Conservation (phyloP, 1,140 invertebrate species). For the Aradophagus sp. region DNA sequence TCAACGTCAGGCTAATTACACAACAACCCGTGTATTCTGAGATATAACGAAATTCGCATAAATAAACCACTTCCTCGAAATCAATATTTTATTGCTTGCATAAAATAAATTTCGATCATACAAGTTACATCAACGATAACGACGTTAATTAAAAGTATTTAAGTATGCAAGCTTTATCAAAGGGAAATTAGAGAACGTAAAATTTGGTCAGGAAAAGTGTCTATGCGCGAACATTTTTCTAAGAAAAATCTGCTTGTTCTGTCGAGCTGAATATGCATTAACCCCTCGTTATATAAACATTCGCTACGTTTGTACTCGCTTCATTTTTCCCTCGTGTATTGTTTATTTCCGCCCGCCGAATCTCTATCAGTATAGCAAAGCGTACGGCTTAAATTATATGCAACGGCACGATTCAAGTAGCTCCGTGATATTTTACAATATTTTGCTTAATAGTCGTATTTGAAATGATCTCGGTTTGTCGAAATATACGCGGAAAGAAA, state of each 20-base stretch:
- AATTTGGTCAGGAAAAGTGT: not conserved
- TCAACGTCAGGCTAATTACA: constrained; percentile 10
- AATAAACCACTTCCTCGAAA: not conserved
- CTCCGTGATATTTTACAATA: constrained; percentile 44
- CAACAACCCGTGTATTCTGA: constrained; percentile 4
- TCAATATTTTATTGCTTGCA: not conserved
- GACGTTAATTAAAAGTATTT: too few relatives aligned
- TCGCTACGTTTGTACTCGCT: constrained; percentile 16
- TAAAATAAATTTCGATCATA: not conserved
- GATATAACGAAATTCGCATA: too few relatives aligned
- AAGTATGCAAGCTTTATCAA: too few relatives aligned
- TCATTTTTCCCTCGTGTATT: constrained; percentile 26
- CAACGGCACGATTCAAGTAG: constrained; percentile 41
- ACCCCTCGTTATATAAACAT: constrained; percentile 24
- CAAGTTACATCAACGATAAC: too few relatives aligned
- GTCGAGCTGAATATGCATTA: constrained; percentile 24
- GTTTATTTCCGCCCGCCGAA: constrained; percentile 23
- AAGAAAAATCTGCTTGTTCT: constrained; percentile 2
- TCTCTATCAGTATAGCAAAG: constrained; percentile 35
- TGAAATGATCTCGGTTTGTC: constrained; percentile 34
- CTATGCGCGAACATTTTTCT: constrained; percentile 4
- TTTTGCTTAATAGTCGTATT: constrained; percentile 43
- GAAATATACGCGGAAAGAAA: constrained; percentile 51
- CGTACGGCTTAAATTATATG: constrained; percentile 48
- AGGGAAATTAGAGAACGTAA: too few relatives aligned